Percentiles rank a stretch among this genome's conserved stretches.
Evolutionary conservation across 2,113 vertebrate genomes (phyloP).

Genomic region (Colius striatus): DNA sequence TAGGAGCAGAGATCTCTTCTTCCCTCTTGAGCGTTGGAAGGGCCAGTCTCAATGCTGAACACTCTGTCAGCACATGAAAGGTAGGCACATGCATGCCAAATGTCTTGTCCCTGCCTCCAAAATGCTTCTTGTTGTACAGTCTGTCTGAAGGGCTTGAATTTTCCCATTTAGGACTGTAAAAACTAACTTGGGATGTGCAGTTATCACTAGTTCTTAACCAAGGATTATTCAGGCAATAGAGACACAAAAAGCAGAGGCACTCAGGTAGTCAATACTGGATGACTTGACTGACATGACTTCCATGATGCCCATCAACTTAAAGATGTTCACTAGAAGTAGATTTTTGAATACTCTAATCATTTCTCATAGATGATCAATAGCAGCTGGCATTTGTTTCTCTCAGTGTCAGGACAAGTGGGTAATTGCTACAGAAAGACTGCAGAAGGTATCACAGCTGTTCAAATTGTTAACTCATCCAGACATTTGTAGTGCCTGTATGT

Average conservation of each 20-base stretch:
- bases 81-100: accelerated
- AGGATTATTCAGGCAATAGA: neutral
- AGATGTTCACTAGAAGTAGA: neutral
- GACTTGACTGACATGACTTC: neutral
- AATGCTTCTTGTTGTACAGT: neutral
- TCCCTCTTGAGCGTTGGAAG: neutral
- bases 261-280: neutral
- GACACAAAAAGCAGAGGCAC: neutral
- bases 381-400: neutral
- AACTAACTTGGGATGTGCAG: neutral
- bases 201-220: neutral
- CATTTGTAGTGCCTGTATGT: neutral
- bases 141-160: neutral
- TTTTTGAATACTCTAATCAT: neutral
- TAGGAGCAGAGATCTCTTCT: neutral
- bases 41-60: neutral
- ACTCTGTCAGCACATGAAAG: neutral
- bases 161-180: neutral
- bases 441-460: accelerated
- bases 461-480: neutral
- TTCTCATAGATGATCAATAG: neutral
- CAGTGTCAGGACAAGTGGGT: neutral
- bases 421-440: neutral
- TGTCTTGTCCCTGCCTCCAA: neutral
- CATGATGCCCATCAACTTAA: neutral